These are phyloP conservation scores for Alouatta palliata DNA, from an alignment of 2,113 vertebrate species.

Conservation along the genomic window DNA sequence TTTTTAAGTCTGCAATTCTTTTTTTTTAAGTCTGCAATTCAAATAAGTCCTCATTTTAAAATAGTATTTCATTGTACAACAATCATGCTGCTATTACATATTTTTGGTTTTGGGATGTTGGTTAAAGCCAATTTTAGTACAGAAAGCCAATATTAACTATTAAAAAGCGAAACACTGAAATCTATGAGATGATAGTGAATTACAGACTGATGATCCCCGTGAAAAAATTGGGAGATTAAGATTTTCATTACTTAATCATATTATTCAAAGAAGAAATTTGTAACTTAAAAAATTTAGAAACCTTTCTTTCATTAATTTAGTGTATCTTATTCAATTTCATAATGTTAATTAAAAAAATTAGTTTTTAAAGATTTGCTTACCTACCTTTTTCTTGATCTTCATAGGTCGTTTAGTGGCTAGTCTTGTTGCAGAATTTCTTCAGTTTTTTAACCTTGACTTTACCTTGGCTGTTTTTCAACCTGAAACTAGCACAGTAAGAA, in stretches of 20 bases:
- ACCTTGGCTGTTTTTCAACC: slow-evolving; percentile 96
- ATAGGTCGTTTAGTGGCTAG: slow-evolving; percentile 91
- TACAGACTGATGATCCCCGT: neutral
- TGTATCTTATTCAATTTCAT: neutral
- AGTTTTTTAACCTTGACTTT: slow-evolving; percentile 96
- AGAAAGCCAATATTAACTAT: neutral
- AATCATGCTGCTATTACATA: neutral
- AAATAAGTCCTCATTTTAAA: neutral
- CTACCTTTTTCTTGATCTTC: slow-evolving; percentile 5
- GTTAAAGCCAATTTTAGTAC: neutral
- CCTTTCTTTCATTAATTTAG: rapidly evolving
- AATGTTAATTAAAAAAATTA: neutral
- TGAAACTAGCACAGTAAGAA: slow-evolving; percentile 92
- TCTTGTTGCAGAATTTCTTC: slow-evolving; percentile 95
- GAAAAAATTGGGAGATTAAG: neutral
- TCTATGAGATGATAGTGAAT: neutral
- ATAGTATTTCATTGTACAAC: neutral
- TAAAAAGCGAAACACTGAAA: neutral
- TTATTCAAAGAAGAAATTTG: neutral
- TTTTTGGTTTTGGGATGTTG: neutral
- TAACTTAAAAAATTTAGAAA: neutral
- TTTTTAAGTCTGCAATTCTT: neutral
- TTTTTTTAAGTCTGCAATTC: neutral
- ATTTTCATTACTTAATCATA: neutral
- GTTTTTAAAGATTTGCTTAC: neutral